Conservation (phyloP, 2,888 invertebrate genomes). For the Oscheius sp. region DNA sequence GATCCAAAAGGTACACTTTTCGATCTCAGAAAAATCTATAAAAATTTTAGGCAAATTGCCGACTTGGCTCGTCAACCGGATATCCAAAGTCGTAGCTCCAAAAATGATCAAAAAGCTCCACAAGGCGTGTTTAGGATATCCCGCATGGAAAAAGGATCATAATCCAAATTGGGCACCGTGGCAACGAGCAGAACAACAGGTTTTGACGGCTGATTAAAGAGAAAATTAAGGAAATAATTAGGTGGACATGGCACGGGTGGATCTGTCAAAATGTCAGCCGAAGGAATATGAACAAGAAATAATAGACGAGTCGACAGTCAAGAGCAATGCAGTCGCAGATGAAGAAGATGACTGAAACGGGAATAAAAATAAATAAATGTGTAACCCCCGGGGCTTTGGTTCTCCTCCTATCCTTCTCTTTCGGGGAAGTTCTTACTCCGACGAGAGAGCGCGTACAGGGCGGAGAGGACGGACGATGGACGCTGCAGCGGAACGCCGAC, state of each 20-base stretch:
- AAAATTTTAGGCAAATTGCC: constrained; percentile 78
- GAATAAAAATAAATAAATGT: constrained; percentile 4
- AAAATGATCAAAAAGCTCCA: constrained; percentile 85
- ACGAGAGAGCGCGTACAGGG: constrained; percentile 1
- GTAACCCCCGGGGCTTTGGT: not conserved
- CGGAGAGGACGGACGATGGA: constrained; percentile 10
- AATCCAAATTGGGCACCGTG: constrained; percentile 86
- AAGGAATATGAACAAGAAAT: constrained; percentile 59
- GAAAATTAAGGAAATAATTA: constrained; percentile 26
- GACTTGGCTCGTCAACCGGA: constrained; percentile 88
- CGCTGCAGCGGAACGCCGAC: constrained; percentile 26
- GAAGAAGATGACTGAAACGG: constrained; percentile 4
- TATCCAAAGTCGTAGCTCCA: constrained; percentile 88
- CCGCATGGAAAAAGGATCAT: constrained; percentile 85
- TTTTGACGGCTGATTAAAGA: not conserved
- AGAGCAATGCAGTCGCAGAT: not conserved
- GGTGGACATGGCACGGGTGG: constrained; percentile 55
- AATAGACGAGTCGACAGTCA: constrained; percentile 53
- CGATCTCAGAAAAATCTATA: not conserved
- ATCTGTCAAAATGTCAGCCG: constrained; percentile 58
- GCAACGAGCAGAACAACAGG: constrained; percentile 85
- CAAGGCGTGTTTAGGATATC: constrained; percentile 84
- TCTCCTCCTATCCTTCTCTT: not conserved
- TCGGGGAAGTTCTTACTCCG: constrained; percentile 14
- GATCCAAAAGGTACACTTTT: constrained; percentile 73